Evolutionary conservation across 1,140 invertebrate genomes (phyloP).

Genomic region (Ips nitidus): DNA sequence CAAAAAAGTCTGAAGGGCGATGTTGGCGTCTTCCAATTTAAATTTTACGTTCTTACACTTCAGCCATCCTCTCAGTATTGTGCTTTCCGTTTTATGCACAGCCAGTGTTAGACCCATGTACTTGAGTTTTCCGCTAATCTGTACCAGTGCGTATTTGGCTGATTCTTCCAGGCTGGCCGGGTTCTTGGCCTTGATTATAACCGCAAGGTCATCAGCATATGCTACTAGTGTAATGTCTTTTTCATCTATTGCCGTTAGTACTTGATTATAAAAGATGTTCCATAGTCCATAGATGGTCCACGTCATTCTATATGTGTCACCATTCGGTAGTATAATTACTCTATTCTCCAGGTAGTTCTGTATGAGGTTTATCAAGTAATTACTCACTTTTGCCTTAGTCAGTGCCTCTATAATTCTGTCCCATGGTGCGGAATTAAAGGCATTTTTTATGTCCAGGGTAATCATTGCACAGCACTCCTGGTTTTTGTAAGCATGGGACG

Average conservation of each 20-base stretch:
- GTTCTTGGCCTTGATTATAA: neutral
- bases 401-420: slow-evolving; percentile 11
- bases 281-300: too few species aligned
- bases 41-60: neutral
- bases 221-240: too few species aligned
- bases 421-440: slow-evolving; percentile 29
- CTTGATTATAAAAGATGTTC: too few species aligned
- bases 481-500: too few species aligned
- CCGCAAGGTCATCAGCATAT: too few species aligned
- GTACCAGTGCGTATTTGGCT: slow-evolving; percentile 6
- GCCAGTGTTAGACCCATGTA: neutral
- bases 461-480: slow-evolving; percentile 7
- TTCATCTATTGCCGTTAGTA: too few species aligned
- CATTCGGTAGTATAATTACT: too few species aligned
- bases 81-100: too few species aligned
- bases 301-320: too few species aligned
- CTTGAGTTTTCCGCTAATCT: slow-evolving; percentile 19
- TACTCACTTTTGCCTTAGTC: neutral
- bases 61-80: too few species aligned
- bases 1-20: neutral
- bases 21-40: neutral
- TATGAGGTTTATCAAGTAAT: neutral
- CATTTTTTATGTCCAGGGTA: slow-evolving; percentile 30
- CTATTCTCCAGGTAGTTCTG: neutral
- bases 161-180: neutral